A percentile compares a stretch with the other conserved stretches of the same genome.
These are phyloP conservation scores for Sarcophaga subvicina DNA, from an alignment of 2,888 invertebrate species.

Conservation along the genomic window DNA sequence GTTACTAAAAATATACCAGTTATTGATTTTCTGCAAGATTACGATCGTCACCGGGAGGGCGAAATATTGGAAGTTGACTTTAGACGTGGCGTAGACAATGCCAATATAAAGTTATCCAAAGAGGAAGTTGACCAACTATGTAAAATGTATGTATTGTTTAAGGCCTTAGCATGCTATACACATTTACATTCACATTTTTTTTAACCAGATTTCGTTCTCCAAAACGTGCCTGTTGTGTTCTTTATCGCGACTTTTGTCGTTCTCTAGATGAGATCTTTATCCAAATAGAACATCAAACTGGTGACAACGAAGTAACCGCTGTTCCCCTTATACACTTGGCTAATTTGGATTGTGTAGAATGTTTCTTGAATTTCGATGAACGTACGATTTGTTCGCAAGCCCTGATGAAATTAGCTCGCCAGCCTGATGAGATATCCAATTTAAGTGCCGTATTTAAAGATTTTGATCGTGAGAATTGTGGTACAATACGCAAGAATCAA, in stretches of 20 bases:
- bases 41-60: conserved; percentile 86
- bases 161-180: no score
- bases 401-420: conserved; percentile 86
- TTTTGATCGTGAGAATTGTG: conserved; percentile 86
- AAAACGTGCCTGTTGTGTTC: conserved; percentile 84
- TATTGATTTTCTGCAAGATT: conserved; percentile 86
- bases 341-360: conserved; percentile 84
- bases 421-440: conserved; percentile 87
- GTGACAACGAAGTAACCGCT: conserved; percentile 86
- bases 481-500: conserved; percentile 85
- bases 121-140: conserved; percentile 87
- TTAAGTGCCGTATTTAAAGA: conserved; percentile 87
- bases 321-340: conserved; percentile 88
- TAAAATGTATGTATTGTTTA: conserved; percentile 85
- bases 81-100: conserved; percentile 86
- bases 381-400: conserved; percentile 85
- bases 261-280: conserved; percentile 88
- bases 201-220: conserved; percentile 85
- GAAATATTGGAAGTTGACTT: conserved; percentile 87
- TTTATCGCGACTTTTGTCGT: conserved; percentile 87
- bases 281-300: conserved; percentile 86
- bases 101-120: conserved; percentile 86
- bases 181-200: background rate
- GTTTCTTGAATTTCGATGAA: conserved; percentile 89
- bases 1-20: conserved; percentile 86